phyloP scores from a whole-genome alignment of 2,888 invertebrate species.

The Andricus curvator region DNA sequence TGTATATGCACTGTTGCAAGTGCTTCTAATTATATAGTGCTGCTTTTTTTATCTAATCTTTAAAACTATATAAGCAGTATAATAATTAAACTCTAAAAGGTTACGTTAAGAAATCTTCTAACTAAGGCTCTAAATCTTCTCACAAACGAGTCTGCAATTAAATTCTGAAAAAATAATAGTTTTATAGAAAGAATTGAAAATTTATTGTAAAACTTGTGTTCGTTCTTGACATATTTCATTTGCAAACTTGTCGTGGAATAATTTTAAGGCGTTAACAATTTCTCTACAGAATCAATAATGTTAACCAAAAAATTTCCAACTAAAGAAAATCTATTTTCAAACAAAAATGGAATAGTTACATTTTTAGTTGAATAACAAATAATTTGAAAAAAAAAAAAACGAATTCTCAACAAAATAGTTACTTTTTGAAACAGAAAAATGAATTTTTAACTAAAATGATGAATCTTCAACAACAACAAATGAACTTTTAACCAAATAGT shows the following conservation, averaged over 20 bases:
- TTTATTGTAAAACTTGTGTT: background rate
- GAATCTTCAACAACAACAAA: too few species aligned
- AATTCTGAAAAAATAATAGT: background rate
- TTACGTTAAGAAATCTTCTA: background rate
- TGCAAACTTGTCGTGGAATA: background rate
- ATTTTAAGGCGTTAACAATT: background rate
- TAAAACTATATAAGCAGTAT: background rate
- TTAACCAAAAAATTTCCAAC: too few species aligned
- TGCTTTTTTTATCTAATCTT: slow-evolving; percentile 5
- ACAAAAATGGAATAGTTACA: too few species aligned
- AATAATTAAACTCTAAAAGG: slow-evolving; percentile 4
- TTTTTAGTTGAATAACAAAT: too few species aligned
- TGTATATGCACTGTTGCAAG: slow-evolving; percentile 34
- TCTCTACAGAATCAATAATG: too few species aligned
- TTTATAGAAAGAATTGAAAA: background rate
- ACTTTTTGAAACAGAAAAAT: too few species aligned
- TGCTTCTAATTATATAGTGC: background rate
- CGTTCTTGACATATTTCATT: background rate
- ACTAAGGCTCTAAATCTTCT: background rate
- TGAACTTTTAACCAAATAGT: too few species aligned
- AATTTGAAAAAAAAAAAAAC: too few species aligned
- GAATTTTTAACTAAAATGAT: too few species aligned
- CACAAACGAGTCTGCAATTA: slow-evolving; percentile 2
- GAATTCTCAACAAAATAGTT: too few species aligned
- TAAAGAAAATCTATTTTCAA: too few species aligned